Percentiles rank a stretch among this genome's conserved stretches.
phyloP scores from a whole-genome alignment of 2,888 invertebrate genomes.

The Acanthopleura granulata region DNA sequence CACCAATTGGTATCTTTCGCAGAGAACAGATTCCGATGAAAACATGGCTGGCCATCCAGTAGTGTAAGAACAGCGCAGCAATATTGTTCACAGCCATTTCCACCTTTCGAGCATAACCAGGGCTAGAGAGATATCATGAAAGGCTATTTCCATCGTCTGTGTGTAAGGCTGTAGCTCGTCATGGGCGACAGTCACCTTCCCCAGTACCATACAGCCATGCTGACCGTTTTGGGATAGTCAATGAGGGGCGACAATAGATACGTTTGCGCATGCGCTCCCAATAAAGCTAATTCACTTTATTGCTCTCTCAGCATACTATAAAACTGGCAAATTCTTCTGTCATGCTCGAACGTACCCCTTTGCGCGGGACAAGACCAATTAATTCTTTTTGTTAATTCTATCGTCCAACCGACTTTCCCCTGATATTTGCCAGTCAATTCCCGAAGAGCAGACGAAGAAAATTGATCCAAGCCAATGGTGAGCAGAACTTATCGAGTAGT shows the following conservation, averaged over 20 bases:
- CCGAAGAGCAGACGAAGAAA: too few species aligned
- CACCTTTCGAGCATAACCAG: slow-evolving; percentile 16
- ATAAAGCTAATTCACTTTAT: slow-evolving; percentile 15
- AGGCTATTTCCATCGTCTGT: slow-evolving; percentile 13
- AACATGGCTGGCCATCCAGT: slow-evolving; percentile 19
- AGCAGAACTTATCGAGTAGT: too few species aligned
- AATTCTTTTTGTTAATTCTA: not conserved
- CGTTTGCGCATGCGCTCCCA: slow-evolving; percentile 7
- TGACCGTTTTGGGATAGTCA: slow-evolving; percentile 15
- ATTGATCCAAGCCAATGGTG: too few species aligned
- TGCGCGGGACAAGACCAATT: not conserved
- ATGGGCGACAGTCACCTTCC: slow-evolving; percentile 15
- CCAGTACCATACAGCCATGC: slow-evolving; percentile 1
- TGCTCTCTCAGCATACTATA: not conserved
- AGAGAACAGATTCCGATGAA: not conserved
- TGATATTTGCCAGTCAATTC: too few species aligned
- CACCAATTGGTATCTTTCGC: slow-evolving; percentile 10
- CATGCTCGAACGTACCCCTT: not conserved
- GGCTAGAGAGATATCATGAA: not conserved
- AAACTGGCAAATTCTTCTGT: not conserved
- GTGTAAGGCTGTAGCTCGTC: not conserved
- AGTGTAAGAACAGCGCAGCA: not conserved
- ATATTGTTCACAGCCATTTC: slow-evolving; percentile 6
- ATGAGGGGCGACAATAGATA: slow-evolving; percentile 6
- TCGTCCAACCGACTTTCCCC: too few species aligned